Percentiles rank a stretch among this genome's conserved stretches.
Conservation (phyloP, 2,888 invertebrate genomes). For the Enoplolaimus lenunculus region DNA sequence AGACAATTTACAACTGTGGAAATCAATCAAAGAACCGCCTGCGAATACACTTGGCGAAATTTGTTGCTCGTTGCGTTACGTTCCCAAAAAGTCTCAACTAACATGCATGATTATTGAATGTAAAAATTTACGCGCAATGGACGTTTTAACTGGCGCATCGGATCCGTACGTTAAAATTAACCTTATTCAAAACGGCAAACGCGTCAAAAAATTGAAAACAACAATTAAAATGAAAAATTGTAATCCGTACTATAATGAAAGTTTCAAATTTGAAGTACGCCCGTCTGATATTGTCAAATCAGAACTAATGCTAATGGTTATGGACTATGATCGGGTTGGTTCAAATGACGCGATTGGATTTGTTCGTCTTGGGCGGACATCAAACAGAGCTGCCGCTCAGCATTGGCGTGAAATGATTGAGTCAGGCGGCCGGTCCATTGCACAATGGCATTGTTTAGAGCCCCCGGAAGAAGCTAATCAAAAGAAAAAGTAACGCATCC, state of each 20-base stretch:
- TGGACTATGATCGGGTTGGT: slow-evolving; percentile 98
- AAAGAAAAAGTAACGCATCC: background rate
- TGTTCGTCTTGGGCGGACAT: slow-evolving; percentile 25
- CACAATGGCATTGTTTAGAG: slow-evolving; percentile 98
- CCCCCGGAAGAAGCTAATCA: slow-evolving; percentile 64
- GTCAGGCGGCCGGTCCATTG: slow-evolving; percentile 92
- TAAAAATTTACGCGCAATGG: slow-evolving; percentile 99
- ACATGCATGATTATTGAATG: slow-evolving; percentile 97
- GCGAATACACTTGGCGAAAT: slow-evolving; percentile 66
- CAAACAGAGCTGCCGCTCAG: slow-evolving; percentile 70
- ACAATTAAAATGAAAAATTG: slow-evolving; percentile 99
- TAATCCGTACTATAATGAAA: slow-evolving; percentile 99
- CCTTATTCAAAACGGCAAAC: slow-evolving; percentile 97
- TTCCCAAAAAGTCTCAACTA: slow-evolving; percentile 95
- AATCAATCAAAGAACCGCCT: slow-evolving; percentile 89
- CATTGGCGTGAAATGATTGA: slow-evolving; percentile 99
- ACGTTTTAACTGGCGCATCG: slow-evolving; percentile 80
- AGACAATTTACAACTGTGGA: slow-evolving; percentile 96
- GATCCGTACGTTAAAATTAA: slow-evolving; percentile 99
- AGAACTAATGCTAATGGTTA: slow-evolving; percentile 91
- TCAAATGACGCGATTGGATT: slow-evolving; percentile 96
- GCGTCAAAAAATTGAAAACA: slow-evolving; percentile 99
- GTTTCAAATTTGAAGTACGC: slow-evolving; percentile 99
- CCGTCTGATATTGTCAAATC: slow-evolving; percentile 20
- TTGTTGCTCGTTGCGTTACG: slow-evolving; percentile 97